Evolutionary conservation across 2,113 vertebrate species (phyloP).

Genomic region (Colius striatus): DNA sequence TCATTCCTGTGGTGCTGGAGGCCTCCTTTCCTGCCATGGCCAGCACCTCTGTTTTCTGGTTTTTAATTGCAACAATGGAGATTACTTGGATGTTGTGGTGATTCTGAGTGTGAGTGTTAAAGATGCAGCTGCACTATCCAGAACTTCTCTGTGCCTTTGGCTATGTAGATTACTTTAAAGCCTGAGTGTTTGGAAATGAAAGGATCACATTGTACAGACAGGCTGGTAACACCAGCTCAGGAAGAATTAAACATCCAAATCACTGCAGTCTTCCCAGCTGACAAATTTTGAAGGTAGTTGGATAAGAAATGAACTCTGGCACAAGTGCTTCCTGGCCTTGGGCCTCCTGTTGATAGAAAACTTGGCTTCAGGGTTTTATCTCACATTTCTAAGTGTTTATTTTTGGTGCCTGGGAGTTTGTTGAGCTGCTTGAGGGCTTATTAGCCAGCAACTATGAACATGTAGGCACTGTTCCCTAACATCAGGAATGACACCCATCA

Average conservation of each 20-base stretch:
- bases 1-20: not conserved
- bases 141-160: not conserved
- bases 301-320: not conserved
- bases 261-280: not conserved
- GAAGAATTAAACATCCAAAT: not conserved
- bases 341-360: not conserved
- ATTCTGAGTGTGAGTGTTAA: not conserved
- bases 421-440: not conserved
- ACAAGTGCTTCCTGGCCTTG: not conserved
- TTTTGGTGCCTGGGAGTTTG: not conserved
- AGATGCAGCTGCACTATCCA: not conserved
- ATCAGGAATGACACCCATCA: not conserved
- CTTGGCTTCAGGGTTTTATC: not conserved
- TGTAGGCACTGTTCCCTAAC: not conserved
- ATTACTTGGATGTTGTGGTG: not conserved
- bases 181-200: not conserved
- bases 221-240: rapidly evolving
- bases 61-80: not conserved
- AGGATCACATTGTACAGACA: not conserved
- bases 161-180: not conserved
- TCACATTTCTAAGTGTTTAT: not conserved
- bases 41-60: not conserved
- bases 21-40: not conserved
- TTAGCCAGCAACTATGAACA: not conserved
- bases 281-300: not conserved